A percentile compares a stretch with the other conserved stretches of the same genome.
phyloP scores from a whole-genome alignment of 1,140 invertebrate species.

The Apolygus lucorum region DNA sequence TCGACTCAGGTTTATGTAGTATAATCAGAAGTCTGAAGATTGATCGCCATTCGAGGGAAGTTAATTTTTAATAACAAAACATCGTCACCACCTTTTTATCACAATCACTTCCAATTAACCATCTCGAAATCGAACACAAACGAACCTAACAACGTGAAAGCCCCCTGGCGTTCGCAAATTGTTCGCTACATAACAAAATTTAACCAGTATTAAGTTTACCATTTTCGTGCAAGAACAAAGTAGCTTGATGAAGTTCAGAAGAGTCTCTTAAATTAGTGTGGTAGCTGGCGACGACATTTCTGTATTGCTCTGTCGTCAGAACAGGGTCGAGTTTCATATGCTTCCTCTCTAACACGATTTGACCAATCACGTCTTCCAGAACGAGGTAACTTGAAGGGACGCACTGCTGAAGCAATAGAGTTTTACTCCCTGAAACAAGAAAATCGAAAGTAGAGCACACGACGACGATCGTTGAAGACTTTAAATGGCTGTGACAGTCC shows the following conservation, averaged over 20 bases:
- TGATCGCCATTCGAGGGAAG: too few species aligned
- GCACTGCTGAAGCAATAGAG: constrained; percentile 83
- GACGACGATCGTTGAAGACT: not conserved
- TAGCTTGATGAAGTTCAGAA: constrained; percentile 88
- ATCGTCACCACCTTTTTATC: too few species aligned
- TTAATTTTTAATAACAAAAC: too few species aligned
- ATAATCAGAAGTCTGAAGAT: too few species aligned
- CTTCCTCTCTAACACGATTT: constrained; percentile 64
- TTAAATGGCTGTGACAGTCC: too few species aligned
- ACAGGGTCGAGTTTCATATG: constrained; percentile 71
- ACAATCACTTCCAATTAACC: too few species aligned
- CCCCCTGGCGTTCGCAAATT: too few species aligned
- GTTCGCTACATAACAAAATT: too few species aligned
- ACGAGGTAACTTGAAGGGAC: constrained; percentile 93
- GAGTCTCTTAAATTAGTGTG: constrained; percentile 53
- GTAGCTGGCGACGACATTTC: constrained; percentile 53
- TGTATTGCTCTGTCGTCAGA: constrained; percentile 76
- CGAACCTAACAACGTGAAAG: too few species aligned
- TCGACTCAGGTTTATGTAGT: too few species aligned
- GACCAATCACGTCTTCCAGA: constrained; percentile 81
- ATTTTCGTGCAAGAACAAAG: constrained; percentile 94
- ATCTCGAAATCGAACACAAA: too few species aligned
- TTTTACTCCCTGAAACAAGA: constrained; percentile 65
- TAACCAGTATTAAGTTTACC: constrained; percentile 46
- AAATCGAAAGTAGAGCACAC: constrained; percentile 5